Conservation (phyloP, 2,888 invertebrate species). For the Atherix ibis region DNA sequence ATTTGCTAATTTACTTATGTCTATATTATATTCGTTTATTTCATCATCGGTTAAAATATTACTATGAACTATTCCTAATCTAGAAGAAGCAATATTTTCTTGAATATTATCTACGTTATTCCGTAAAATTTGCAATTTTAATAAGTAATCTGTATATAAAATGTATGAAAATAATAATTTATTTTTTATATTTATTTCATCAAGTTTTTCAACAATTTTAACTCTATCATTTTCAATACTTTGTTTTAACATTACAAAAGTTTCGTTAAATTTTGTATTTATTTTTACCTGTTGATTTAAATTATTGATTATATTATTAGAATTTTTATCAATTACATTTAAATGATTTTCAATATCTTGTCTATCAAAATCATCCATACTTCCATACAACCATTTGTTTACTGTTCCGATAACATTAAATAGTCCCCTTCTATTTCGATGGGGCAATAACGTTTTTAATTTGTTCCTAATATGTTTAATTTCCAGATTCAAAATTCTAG, state of each 20-base stretch:
- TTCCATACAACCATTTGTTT: slow-evolving; percentile 2
- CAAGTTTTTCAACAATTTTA: no score
- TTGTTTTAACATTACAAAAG: slow-evolving; percentile 5
- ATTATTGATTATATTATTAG: slow-evolving; percentile 5
- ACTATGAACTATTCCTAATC: slow-evolving; percentile 6
- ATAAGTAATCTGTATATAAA: no score
- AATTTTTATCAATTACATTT: slow-evolving; percentile 5
- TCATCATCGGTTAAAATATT: slow-evolving; percentile 8
- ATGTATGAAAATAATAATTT: no score
- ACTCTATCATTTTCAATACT: slow-evolving; percentile 5
- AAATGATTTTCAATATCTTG: slow-evolving; percentile 5
- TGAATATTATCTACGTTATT: slow-evolving; percentile 7
- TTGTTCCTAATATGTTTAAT: no score
- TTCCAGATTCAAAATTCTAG: no score
- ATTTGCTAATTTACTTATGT: slow-evolving; percentile 4
- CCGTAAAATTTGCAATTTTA: no score
- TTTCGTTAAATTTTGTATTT: slow-evolving; percentile 6
- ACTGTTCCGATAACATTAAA: slow-evolving; percentile 1
- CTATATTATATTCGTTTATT: slow-evolving; percentile 6
- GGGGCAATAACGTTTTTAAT: no score
- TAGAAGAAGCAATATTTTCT: slow-evolving; percentile 5
- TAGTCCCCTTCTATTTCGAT: slow-evolving; percentile 2
- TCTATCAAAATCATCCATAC: slow-evolving; percentile 1
- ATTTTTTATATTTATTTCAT: no score
- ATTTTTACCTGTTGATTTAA: slow-evolving; percentile 6